A percentile compares a stretch with the other conserved stretches of the same genome.
Conservation (phyloP, 2,888 invertebrate genomes). For the Helobdella robusta region DNA sequence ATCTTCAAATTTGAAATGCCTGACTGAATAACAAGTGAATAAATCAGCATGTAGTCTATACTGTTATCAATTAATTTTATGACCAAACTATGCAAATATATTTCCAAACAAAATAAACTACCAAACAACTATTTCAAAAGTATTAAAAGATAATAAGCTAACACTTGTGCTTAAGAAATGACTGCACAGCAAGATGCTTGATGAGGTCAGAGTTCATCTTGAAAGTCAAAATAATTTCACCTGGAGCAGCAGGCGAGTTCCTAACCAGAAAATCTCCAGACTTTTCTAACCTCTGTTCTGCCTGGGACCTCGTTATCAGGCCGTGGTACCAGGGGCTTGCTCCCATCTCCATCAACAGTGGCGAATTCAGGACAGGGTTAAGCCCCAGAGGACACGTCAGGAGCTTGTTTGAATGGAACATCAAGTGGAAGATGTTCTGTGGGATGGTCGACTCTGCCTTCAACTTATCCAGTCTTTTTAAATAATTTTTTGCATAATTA, state of each 20-base stretch:
- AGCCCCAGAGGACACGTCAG: slow-evolving; percentile 5
- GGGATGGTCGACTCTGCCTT: slow-evolving; percentile 12
- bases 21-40: too few relatives aligned
- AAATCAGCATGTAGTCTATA: too few relatives aligned
- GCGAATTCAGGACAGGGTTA: slow-evolving; percentile 1
- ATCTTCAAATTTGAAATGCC: slow-evolving; percentile 10
- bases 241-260: background rate
- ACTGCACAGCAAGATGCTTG: too few relatives aligned
- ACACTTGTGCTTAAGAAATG: too few relatives aligned
- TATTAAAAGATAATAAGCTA: too few relatives aligned
- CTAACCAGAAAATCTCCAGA: slow-evolving; percentile 22
- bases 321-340: slow-evolving; percentile 14
- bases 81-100: too few relatives aligned
- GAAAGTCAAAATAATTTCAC: slow-evolving; percentile 1
- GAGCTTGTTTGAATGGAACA: slow-evolving; percentile 15
- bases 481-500: background rate
- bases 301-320: background rate
- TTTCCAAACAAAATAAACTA: too few relatives aligned
- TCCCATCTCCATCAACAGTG: background rate
- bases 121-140: too few relatives aligned
- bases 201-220: too few relatives aligned
- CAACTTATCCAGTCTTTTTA: background rate
- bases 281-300: slow-evolving; percentile 1
- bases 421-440: slow-evolving; percentile 10
- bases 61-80: too few relatives aligned